phyloP scores from a whole-genome alignment of 1,140 invertebrate species.

The Drosophila elegans region DNA sequence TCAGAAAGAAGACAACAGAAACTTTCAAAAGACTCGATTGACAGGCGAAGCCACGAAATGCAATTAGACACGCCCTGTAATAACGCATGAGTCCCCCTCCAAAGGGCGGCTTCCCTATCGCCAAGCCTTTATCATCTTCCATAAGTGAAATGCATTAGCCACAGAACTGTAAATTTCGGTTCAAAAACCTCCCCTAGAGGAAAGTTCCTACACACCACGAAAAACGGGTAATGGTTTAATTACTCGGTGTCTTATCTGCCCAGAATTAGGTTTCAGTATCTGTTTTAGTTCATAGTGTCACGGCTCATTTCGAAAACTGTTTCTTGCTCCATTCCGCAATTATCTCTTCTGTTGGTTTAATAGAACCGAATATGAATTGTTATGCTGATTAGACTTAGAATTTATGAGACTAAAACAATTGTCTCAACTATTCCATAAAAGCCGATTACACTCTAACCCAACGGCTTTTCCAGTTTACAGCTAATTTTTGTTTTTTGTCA shows the following conservation, averaged over 20 bases:
- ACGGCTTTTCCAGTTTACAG: conserved; percentile 34
- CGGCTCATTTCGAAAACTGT: conserved; percentile 15
- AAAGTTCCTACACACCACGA: neutral
- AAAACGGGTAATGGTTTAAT: conserved; percentile 55
- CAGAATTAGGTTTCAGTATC: neutral
- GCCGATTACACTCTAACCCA: no score
- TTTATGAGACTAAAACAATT: conserved; percentile 12
- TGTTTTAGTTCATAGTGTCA: conserved; percentile 20
- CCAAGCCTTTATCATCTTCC: conserved; percentile 50
- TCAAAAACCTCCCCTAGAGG: conserved; percentile 24
- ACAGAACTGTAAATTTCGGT: conserved; percentile 49
- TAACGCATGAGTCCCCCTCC: conserved; percentile 7
- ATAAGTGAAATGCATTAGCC: conserved; percentile 68
- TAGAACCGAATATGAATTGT: conserved; percentile 20
- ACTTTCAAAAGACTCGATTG: conserved; percentile 46
- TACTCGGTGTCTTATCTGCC: conserved; percentile 38
- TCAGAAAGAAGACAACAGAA: conserved; percentile 32
- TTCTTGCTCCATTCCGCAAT: conserved; percentile 2
- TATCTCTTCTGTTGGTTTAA: conserved; percentile 12
- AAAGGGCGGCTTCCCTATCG: conserved; percentile 37
- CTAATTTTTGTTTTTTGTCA: conserved; percentile 72
- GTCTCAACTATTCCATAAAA: no score
- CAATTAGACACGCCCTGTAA: conserved; percentile 61
- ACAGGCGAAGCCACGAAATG: conserved; percentile 49
- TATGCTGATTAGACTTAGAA: conserved; percentile 2